Evolutionary conservation across 2,113 vertebrate species (phyloP).

Genomic region (Podarcis raffonei): DNA sequence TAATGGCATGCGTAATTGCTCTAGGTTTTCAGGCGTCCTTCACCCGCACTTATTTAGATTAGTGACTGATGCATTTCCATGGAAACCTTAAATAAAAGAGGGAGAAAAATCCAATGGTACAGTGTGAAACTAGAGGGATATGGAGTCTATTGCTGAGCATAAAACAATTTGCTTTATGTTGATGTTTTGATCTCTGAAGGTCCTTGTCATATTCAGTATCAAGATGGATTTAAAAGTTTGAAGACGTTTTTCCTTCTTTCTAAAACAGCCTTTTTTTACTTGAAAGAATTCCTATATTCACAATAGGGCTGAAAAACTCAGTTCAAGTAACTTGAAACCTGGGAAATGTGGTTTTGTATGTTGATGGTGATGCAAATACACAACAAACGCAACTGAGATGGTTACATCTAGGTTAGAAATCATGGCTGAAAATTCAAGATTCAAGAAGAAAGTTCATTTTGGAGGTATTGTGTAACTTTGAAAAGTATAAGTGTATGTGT

Average conservation of each 20-base stretch:
- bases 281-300: constrained; percentile 37
- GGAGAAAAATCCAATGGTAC: constrained; percentile 73
- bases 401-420: constrained; percentile 67
- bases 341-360: constrained; percentile 14
- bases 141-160: constrained; percentile 72
- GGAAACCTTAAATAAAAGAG: constrained; percentile 83
- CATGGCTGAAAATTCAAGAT: constrained; percentile 71
- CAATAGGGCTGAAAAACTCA: constrained; percentile 15
- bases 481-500: background rate
- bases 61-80: constrained; percentile 94
- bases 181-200: constrained; percentile 14
- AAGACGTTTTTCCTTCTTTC: constrained; percentile 9
- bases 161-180: constrained; percentile 47
- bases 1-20: constrained; percentile 81
- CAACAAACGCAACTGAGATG: constrained; percentile 59
- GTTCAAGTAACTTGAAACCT: constrained; percentile 37
- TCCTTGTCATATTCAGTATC: constrained; percentile 22
- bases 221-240: background rate
- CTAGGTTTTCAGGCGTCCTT: constrained; percentile 82
- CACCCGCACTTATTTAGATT: constrained; percentile 86
- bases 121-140: constrained; percentile 76
- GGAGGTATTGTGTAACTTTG: constrained; percentile 64
- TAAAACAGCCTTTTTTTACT: background rate
- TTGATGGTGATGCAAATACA: constrained; percentile 31
- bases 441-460: constrained; percentile 75